Evolutionary conservation across 2,113 vertebrate species (phyloP).

Genomic region (Vidua chalybeata): DNA sequence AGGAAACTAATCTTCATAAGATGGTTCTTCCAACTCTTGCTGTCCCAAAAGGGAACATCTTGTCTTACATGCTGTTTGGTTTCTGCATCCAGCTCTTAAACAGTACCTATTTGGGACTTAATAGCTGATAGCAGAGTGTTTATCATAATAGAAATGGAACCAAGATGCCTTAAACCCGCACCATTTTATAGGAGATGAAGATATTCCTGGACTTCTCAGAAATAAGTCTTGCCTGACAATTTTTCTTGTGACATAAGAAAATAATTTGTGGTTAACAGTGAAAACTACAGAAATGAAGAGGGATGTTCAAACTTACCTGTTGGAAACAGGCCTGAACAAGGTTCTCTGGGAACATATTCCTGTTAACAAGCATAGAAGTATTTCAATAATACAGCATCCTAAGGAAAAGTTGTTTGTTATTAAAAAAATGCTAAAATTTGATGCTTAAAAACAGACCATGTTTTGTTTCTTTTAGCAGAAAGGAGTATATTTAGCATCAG

Average conservation of each 20-base stretch:
- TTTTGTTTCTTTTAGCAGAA: background rate
- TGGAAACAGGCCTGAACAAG: slow-evolving; percentile 97
- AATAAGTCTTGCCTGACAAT: background rate
- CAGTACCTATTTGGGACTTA: background rate
- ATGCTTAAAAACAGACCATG: background rate
- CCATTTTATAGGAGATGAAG: background rate
- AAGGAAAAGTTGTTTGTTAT: background rate
- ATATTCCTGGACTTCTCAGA: background rate
- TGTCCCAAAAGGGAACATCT: background rate
- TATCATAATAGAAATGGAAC: background rate
- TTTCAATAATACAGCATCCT: background rate
- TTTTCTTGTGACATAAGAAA: background rate
- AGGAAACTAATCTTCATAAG: background rate
- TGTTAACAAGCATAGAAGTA: slow-evolving; percentile 66
- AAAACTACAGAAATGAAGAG: background rate
- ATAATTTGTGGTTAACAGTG: background rate
- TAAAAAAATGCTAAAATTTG: background rate
- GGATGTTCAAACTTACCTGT: slow-evolving; percentile 79
- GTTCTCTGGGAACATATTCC: slow-evolving; percentile 99
- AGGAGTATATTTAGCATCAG: background rate
- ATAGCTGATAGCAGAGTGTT: background rate
- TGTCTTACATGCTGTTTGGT: background rate
- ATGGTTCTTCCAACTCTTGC: background rate
- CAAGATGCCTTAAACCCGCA: background rate
- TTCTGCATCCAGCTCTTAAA: background rate